These are phyloP conservation scores for Cathartes aura DNA, from an alignment of 2,113 vertebrate genomes.

Conservation along the genomic window DNA sequence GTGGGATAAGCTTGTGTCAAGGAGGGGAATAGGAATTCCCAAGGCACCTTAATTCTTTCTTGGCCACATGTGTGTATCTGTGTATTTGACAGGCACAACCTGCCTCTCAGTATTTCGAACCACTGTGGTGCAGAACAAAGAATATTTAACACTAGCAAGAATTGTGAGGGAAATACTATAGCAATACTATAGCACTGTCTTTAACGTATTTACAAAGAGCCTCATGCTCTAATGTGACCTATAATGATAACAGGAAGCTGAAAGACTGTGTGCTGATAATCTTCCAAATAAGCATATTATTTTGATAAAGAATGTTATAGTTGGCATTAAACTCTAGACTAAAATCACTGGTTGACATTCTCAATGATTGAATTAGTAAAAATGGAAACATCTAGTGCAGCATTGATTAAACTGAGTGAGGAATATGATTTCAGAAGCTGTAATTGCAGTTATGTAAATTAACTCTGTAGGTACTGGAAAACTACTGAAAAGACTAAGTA, in stretches of 20 bases:
- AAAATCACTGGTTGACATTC: slow-evolving; percentile 45
- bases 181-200: not conserved
- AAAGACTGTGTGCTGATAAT: slow-evolving; percentile 21
- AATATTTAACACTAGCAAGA: not conserved
- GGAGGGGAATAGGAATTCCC: not conserved
- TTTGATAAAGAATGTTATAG: slow-evolving; percentile 49
- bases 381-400: slow-evolving; percentile 43
- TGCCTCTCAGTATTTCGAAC: not conserved
- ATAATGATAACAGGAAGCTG: slow-evolving; percentile 39
- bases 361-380: slow-evolving; percentile 65
- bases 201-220: not conserved
- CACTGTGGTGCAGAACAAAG: not conserved
- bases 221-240: not conserved
- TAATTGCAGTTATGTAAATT: slow-evolving; percentile 41
- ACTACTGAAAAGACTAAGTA: not conserved
- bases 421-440: slow-evolving; percentile 31
- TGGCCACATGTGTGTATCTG: not conserved
- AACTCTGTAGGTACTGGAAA: slow-evolving; percentile 23
- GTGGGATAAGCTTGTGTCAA: not conserved
- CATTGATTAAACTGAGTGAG: slow-evolving; percentile 48
- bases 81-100: not conserved
- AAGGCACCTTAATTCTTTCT: not conserved
- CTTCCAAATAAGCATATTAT: slow-evolving; percentile 18
- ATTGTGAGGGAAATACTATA: not conserved
- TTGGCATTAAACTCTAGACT: slow-evolving; percentile 37